A percentile compares a stretch with the other conserved stretches of the same genome.
Conservation (phyloP, 2,888 invertebrate genomes). For the Parascotia fuliginaria region DNA sequence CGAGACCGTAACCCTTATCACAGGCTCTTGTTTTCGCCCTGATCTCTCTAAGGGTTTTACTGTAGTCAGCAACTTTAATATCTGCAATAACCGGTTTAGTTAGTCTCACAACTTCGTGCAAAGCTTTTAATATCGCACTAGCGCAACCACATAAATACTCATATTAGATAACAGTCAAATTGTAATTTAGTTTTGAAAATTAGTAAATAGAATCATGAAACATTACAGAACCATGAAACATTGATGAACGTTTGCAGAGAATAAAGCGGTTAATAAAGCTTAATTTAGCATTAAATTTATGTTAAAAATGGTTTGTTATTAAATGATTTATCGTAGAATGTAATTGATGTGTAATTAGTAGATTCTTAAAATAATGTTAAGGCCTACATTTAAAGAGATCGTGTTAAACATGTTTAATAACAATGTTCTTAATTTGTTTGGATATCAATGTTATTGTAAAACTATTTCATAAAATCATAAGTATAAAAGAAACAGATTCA, state of each 20-base stretch:
- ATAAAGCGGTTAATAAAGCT: conserved; percentile 22
- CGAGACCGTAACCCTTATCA: conserved; percentile 62
- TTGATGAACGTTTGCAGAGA: conserved; percentile 18
- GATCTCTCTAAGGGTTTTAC: conserved; percentile 66
- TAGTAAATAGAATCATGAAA: conserved; percentile 9
- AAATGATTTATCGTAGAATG: conserved; percentile 34
- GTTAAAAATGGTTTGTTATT: conserved; percentile 23
- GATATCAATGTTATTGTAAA: conserved; percentile 5
- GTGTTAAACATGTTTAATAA: conserved; percentile 6
- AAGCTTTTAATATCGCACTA: conserved; percentile 28
- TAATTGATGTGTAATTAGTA: conserved; percentile 35
- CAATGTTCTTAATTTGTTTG: conserved; percentile 2
- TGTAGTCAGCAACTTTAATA: conserved; percentile 48
- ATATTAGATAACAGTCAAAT: conserved; percentile 21
- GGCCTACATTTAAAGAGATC: conserved; percentile 16
- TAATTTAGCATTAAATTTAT: conserved; percentile 9
- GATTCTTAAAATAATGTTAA: conserved; percentile 14
- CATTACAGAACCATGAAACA: too few species aligned
- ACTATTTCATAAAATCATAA: conserved; percentile 19
- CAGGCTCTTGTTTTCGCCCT: conserved; percentile 61
- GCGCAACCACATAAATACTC: conserved; percentile 5
- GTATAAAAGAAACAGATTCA: conserved; percentile 26
- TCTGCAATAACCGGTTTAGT: conserved; percentile 30
- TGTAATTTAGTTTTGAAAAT: conserved; percentile 18
- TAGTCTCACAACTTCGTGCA: conserved; percentile 24